These are phyloP conservation scores for Tryphoninae sp. DNA, from an alignment of 2,888 invertebrate genomes.

Conservation along the genomic window DNA sequence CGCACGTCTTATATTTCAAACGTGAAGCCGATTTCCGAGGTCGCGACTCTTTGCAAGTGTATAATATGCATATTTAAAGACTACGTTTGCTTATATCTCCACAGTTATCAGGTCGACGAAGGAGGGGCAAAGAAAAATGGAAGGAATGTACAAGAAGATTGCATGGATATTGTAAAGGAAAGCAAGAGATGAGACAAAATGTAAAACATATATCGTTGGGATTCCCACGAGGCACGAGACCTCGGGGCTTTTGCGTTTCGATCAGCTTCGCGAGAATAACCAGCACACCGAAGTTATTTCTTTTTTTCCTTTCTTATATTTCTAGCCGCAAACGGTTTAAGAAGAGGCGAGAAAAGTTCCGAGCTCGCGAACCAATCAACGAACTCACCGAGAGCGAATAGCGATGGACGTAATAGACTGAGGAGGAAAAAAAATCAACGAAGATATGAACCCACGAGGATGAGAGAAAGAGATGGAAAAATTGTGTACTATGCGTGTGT, in stretches of 20 bases:
- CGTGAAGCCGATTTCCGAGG: conserved; percentile 28
- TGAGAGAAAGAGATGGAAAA: not conserved
- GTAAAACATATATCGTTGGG: conserved; percentile 36
- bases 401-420: not conserved
- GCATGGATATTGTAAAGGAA: not conserved
- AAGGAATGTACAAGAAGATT: not conserved
- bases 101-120: not conserved
- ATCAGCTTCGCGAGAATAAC: conserved; percentile 27
- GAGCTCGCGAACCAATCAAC: conserved; percentile 40
- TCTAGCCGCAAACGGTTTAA: conserved; percentile 38
- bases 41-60: conserved; percentile 27
- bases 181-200: conserved; percentile 35
- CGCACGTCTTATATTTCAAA: conserved; percentile 15
- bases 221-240: conserved; percentile 34
- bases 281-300: conserved; percentile 1
- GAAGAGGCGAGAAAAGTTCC: conserved; percentile 5
- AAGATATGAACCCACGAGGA: not conserved
- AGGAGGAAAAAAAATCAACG: not conserved
- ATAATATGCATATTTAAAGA: conserved; percentile 23
- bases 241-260: conserved; percentile 39
- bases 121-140: not conserved
- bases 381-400: conserved; percentile 19
- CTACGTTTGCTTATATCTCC: not conserved
- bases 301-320: conserved; percentile 15
- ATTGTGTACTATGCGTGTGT: conserved; percentile 4